Base-by-base conservation (phyloP, 2,797 vertebrate species). In the Rhinichthys osculus region DNA sequence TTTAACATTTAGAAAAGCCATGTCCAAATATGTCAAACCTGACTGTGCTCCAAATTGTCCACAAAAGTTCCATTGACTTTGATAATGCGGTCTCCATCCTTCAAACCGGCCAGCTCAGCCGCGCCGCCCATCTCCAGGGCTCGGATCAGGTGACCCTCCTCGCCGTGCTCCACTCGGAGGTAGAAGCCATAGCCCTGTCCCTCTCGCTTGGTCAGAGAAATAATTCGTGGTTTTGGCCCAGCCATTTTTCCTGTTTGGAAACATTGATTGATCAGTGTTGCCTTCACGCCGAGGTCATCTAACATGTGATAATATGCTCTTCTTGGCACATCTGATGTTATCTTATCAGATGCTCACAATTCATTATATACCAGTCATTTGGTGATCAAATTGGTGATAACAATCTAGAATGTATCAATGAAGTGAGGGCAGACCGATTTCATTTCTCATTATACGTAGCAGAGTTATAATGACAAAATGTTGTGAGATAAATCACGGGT, bases 81-180 rank as follows among this genome's bases (percentile, higher is more conserved):
- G 66, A 99, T 92, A 77, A 99, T 91, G 67, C 98, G 95, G 91
- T 99, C 98, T 76, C 98, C 98, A 3, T 99, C 98, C 91, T 87
- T 97, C 84, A 99, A 94, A n/a, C 98, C 98, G 0, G 96, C 96
- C 87, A 96, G 91, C 73, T 98, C 96, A 4, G 98, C 98, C 0
- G 95, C 92, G 70, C 98, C 96, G 17, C 93, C 92, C 92, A 93
- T 94, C 80, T 96, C 95, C 90, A 99, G 93, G 0, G 93, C 95
- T 33, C 97, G 97, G 88, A 99, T 92, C 91, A 99, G 92, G 88
- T 99, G 98, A 14, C 98, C 98, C 0, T 92, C 91, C 0, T 94
- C 96, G 13, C 94, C 95, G 30, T 94, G 93, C 93, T 99, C 98
- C 3, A 96, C 52, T 7, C 97, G 95, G 86, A 99, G 90, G 92